Evolutionary conservation across 35 echinoderm and acorn worm species (phyloP), one percentile per base, ranked within the genome.

Genomic region (Hemicentrotus pulcherrimus): DNA sequence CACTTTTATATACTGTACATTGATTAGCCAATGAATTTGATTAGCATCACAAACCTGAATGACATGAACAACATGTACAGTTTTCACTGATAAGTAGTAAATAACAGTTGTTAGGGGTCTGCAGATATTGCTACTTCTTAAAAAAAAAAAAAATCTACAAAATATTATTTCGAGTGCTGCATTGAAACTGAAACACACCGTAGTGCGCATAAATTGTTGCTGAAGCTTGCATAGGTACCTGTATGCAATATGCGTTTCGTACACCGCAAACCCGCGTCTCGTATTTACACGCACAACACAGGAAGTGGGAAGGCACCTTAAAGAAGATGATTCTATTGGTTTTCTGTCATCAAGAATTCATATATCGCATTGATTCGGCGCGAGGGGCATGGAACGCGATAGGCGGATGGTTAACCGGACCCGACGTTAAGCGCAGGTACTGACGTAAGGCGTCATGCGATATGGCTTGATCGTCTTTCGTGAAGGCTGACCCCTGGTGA

Each of bases 341-440:
- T 90, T 90, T 90, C 88, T 90, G 88, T 90, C 88, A 90, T 90
- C 88, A 32, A 90, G 32, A 41, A 90, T 90, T 90, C 88, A 90
- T 90, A 32, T 18, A 90, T 33, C 31, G 14, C 19, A 90, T 90
- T 90, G 88, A 90, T 90, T 78, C 19, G 6, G 2, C 31, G 32
- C 14, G 88, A 33, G 32, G 88, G 88, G 88, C 33, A 33, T 33
- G 46, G 88, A 90, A 47, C 12, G 88, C 14, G 46, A 47, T 90
- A 12, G 32, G 86, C 14, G 11, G 86, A 33, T 5, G 18, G 88
- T 47, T 45, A 24, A 90, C 88, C 46, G 12, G 32, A 90, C 31
- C 33, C 33, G 13, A 90, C 88, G 65, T 78, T 78, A 78, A 90
- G 88, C 88, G 18, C 11, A 47, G 88, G 88, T 47, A 41, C 32